Percentiles rank a stretch among this genome's conserved stretches.
Evolutionary conservation across 2,888 invertebrate species (phyloP).

Genomic region (Acanthosoma haemorrhoidale): DNA sequence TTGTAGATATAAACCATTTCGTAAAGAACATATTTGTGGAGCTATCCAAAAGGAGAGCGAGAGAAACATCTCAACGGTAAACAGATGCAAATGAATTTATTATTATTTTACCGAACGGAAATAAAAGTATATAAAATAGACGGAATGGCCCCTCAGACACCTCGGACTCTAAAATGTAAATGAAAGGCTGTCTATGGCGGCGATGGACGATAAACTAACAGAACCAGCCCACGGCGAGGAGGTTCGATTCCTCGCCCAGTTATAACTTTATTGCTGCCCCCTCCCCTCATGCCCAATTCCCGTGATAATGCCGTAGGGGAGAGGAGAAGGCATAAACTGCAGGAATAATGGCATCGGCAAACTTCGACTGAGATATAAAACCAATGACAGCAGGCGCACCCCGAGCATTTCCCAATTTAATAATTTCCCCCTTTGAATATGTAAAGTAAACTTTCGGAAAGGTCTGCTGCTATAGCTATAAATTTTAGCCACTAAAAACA

Average conservation of each 20-base stretch:
- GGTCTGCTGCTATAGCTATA: too few relatives aligned
- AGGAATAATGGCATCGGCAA: not conserved
- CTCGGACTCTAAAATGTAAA: conserved; percentile 16
- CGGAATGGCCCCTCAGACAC: conserved; percentile 9
- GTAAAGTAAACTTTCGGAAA: too few relatives aligned
- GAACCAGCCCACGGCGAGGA: not conserved
- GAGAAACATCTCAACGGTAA: too few relatives aligned
- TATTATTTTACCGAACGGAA: not conserved
- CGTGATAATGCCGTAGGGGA: not conserved
- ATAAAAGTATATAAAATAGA: not conserved
- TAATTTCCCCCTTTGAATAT: too few relatives aligned
- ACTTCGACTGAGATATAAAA: too few relatives aligned
- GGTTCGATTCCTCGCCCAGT: conserved; percentile 11
- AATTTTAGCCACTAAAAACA: too few relatives aligned
- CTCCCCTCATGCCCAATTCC: not conserved
- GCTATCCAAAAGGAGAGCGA: too few relatives aligned
- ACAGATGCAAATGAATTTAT: not conserved
- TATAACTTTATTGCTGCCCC: conserved; percentile 1
- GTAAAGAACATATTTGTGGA: too few relatives aligned
- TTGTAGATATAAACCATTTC: too few relatives aligned
- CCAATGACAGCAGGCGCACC: too few relatives aligned
- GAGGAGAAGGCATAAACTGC: not conserved
- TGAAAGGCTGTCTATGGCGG: conserved; percentile 16
- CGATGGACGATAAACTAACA: conserved; percentile 6
- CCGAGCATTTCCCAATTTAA: too few relatives aligned